Evolutionary conservation across 2,888 invertebrate species (phyloP).

Genomic region (Hirudinaria manillensis): DNA sequence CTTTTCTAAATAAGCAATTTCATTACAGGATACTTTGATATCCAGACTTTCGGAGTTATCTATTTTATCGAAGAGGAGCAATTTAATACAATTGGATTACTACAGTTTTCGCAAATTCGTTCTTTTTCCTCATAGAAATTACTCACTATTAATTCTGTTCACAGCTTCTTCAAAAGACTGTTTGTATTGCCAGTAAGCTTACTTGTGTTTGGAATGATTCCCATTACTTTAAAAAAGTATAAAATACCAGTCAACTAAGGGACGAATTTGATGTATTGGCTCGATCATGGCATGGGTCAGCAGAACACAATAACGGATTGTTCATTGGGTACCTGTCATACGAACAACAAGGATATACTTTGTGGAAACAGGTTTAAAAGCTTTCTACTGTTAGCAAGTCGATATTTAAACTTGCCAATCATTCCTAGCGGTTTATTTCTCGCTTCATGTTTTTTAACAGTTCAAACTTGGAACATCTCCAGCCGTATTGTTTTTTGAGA

Average conservation of each 20-base stretch:
- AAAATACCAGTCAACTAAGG: not conserved
- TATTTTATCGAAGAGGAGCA: not conserved
- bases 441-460: too few relatives aligned
- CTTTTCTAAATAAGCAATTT: too few relatives aligned
- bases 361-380: too few relatives aligned
- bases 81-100: not conserved
- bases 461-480: too few relatives aligned
- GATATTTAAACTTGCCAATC: too few relatives aligned
- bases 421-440: too few relatives aligned
- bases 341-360: not conserved
- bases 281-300: constrained; percentile 3
- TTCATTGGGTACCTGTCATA: not conserved
- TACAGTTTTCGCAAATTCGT: not conserved
- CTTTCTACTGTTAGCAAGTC: too few relatives aligned
- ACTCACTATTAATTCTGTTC: not conserved
- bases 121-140: not conserved
- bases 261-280: not conserved
- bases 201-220: not conserved
- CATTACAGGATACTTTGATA: not conserved
- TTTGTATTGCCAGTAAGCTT: not conserved
- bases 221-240: not conserved
- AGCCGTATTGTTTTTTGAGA: too few relatives aligned
- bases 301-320: not conserved
- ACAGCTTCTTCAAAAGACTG: not conserved
- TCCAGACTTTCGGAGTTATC: not conserved